Conservation (phyloP, 2,113 vertebrate genomes). For the Condylura cristata region DNA sequence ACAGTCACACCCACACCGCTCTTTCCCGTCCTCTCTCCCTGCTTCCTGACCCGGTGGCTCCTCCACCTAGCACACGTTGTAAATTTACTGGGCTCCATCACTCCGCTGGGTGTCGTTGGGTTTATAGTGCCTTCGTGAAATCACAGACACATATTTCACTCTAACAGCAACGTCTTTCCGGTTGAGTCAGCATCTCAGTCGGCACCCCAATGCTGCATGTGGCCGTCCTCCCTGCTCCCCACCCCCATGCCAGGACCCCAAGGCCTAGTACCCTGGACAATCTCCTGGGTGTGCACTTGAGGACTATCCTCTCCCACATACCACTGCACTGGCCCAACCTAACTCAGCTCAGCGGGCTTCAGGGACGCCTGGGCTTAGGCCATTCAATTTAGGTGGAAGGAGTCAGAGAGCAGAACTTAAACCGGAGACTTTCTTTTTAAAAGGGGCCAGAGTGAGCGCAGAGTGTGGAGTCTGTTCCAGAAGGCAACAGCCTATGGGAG, state of each 20-base stretch:
- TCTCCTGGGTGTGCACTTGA: not conserved
- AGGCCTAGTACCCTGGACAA: not conserved
- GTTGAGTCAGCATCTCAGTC: not conserved
- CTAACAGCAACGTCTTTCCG: not conserved
- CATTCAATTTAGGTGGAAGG: not conserved
- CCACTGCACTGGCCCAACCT: not conserved
- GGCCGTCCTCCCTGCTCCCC: accelerated
- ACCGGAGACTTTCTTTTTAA: not conserved
- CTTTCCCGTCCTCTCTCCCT: not conserved
- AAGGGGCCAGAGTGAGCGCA: not conserved
- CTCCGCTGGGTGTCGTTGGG: not conserved
- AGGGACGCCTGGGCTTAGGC: not conserved
- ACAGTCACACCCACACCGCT: too few species aligned
- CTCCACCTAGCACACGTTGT: not conserved
- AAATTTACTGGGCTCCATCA: slow-evolving; percentile 39
- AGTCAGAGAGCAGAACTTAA: not conserved
- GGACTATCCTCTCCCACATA: not conserved
- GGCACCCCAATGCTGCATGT: not conserved
- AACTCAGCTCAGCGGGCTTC: not conserved
- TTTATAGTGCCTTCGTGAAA: slow-evolving; percentile 13
- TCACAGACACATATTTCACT: slow-evolving; percentile 47
- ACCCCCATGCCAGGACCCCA: not conserved
- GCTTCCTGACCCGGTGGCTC: not conserved
- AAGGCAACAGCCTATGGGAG: not conserved
- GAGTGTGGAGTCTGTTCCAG: not conserved